Percentiles rank a stretch among this genome's conserved stretches.
Evolutionary conservation across 1,140 invertebrate species (phyloP).

Genomic region (Bilobella aurantiaca): DNA sequence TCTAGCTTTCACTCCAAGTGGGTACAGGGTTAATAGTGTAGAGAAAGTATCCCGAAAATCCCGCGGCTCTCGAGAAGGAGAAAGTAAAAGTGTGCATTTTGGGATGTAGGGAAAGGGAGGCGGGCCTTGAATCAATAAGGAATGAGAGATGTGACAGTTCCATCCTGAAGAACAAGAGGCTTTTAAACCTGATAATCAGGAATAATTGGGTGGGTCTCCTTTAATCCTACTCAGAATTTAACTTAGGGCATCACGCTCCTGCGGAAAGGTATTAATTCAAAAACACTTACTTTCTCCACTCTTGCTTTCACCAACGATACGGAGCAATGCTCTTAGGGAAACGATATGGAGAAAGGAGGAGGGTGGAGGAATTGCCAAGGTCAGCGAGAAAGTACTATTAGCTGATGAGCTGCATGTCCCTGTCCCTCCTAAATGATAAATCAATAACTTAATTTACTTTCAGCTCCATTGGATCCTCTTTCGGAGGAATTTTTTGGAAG

Average conservation of each 20-base stretch:
- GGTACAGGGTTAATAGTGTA: background rate
- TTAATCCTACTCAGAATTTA: background rate
- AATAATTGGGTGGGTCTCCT: background rate
- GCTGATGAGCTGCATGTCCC: background rate
- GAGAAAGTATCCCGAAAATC: background rate
- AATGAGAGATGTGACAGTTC: background rate
- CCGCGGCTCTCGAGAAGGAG: background rate
- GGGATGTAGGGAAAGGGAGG: background rate
- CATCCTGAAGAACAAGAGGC: background rate
- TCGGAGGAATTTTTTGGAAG: background rate
- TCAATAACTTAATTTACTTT: too few relatives aligned
- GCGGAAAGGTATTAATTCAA: background rate
- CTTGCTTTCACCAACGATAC: background rate
- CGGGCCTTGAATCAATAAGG: background rate
- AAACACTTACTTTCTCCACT: background rate
- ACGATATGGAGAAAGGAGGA: too few relatives aligned
- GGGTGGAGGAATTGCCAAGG: background rate
- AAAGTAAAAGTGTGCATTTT: background rate
- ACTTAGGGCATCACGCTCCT: background rate
- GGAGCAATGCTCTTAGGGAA: background rate
- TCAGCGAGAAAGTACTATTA: background rate
- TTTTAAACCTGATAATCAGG: background rate
- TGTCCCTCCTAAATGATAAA: background rate
- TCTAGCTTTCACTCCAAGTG: background rate
- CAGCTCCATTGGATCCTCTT: background rate